These are phyloP conservation scores for Coenobita brevimanus DNA, from an alignment of 1,140 invertebrate genomes.

Conservation along the genomic window DNA sequence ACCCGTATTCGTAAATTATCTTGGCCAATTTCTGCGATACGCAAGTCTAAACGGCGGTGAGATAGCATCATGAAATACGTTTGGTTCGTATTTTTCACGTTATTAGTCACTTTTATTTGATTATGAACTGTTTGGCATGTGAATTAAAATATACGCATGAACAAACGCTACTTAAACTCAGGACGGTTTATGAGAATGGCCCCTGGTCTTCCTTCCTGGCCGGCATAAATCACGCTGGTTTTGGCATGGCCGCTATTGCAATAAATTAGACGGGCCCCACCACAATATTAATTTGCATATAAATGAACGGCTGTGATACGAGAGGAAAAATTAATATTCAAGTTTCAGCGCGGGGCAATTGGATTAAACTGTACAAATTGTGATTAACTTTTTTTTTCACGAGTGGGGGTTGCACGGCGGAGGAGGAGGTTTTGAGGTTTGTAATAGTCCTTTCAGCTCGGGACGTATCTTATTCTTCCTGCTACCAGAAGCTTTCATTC, in stretches of 20 bases:
- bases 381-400: conserved; percentile 30
- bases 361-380: conserved; percentile 64
- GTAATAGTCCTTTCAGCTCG: too few species aligned
- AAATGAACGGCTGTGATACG: conserved; percentile 66
- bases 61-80: too few species aligned
- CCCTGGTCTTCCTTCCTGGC: neutral
- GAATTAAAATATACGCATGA: too few species aligned
- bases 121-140: too few species aligned
- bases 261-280: conserved; percentile 64
- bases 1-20: too few species aligned
- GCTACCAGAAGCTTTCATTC: too few species aligned
- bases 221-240: conserved; percentile 55
- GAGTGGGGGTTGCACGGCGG: neutral
- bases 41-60: too few species aligned
- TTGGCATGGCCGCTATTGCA: conserved; percentile 64
- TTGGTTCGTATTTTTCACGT: too few species aligned
- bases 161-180: too few species aligned
- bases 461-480: neutral
- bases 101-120: too few species aligned
- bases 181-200: too few species aligned
- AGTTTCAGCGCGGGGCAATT: conserved; percentile 58
- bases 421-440: neutral
- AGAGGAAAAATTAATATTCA: conserved; percentile 63
- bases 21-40: too few species aligned
- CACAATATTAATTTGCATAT: conserved; percentile 68